Evolutionary conservation across 2,113 vertebrate species (phyloP), one percentile per base, ranked within the genome.

Genomic region (Cryptoleucopteryx plumbea): DNA sequence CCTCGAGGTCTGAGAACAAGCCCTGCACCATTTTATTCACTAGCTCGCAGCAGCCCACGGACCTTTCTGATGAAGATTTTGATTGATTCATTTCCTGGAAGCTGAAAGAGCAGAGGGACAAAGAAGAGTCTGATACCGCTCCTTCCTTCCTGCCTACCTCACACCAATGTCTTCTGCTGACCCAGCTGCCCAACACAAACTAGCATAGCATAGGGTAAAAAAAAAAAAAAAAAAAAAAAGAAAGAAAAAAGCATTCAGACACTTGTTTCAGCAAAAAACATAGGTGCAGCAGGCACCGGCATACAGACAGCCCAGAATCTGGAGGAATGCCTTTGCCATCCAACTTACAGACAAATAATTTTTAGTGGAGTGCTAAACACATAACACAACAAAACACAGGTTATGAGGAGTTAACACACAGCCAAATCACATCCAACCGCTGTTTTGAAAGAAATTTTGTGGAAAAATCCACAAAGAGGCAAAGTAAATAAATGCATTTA

Each of bases 11-110:
- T 50, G 68, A 67, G 42, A 89, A 71, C 48, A 86, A 77, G 11
- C 31, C 48, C 40, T n/a, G 36, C 34, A 61, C 7, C 2, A 2
- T 26, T 73, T 62, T 45, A 58, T 84, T 87, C 27, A 56, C 16
- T 19, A 19, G 52, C 47, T 0, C n/a, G 22, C 10, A 0, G 45
- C 31, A 66, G 52, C 21, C 50, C 29, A 13, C 3, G 2, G 17
- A 63, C n/a, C 45, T 7, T 84, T 82, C 55, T 71, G 32, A 50
- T 68, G 3, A 68, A 80, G 43, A 42, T 45, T 82, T 63, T 74
- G 45, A 89, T 43, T 13, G 38, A 59, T 68, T 88, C 0, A 0
- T 88, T 75, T 63, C 72, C 16, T 72, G 53, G 26, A 80, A 82
- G 43, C 62, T 65, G 58, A 77, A 83, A 81, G 47, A 82, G n/a